These are phyloP conservation scores for Netelia inedita DNA, from an alignment of 2,888 invertebrate species.

Conservation along the genomic window DNA sequence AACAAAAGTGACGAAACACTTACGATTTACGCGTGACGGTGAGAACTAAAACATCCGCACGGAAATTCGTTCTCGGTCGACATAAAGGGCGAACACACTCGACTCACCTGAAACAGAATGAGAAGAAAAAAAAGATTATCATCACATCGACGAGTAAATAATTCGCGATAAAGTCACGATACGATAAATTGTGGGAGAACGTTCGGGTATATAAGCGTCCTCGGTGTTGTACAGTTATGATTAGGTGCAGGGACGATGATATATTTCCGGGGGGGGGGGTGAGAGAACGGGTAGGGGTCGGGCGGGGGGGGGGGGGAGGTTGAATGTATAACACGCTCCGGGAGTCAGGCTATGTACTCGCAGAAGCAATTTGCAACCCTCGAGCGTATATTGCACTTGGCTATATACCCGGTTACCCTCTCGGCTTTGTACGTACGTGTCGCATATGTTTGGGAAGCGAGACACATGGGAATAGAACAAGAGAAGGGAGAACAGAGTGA, in stretches of 20 bases:
- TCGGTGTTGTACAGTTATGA: slow-evolving; percentile 27
- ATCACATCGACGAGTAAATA: neutral
- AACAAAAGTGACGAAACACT: neutral
- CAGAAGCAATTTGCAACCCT: slow-evolving; percentile 63
- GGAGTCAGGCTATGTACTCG: slow-evolving; percentile 42
- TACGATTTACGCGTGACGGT: neutral
- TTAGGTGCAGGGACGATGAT: slow-evolving; percentile 40
- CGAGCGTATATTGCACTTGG: slow-evolving; percentile 53
- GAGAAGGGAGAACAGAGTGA: neutral
- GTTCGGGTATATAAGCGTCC: neutral
- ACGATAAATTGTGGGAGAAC: slow-evolving; percentile 26
- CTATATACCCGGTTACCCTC: neutral
- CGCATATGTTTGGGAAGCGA: slow-evolving; percentile 56
- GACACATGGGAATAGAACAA: slow-evolving; percentile 8
- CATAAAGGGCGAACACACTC: neutral
- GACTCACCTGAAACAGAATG: slow-evolving; percentile 53
- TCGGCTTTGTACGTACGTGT: slow-evolving; percentile 35
- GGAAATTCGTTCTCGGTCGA: slow-evolving; percentile 3
- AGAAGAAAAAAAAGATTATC: slow-evolving; percentile 12
- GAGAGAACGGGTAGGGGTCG: neutral
- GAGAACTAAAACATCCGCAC: slow-evolving; percentile 6
- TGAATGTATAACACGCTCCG: slow-evolving; percentile 10
- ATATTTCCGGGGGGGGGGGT: slow-evolving; percentile 28
- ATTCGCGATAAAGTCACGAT: neutral
- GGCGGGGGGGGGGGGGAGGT: neutral